These are phyloP conservation scores for Potamilus streckersoni DNA, from an alignment of 1,140 invertebrate species.

Conservation along the genomic window DNA sequence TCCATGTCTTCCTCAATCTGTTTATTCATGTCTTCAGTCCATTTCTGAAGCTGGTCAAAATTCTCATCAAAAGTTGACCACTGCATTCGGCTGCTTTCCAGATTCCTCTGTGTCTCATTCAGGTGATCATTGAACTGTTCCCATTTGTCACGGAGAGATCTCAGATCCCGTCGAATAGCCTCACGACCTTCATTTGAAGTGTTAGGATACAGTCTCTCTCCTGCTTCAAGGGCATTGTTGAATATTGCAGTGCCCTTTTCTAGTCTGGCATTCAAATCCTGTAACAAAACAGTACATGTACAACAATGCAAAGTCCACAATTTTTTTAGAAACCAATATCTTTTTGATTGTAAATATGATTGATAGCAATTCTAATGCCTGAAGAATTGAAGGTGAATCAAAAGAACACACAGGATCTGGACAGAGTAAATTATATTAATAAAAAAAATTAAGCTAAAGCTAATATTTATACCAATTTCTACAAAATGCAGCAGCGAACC, in stretches of 20 bases:
- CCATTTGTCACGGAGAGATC: conserved; percentile 83
- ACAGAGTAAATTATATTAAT: too few relatives aligned
- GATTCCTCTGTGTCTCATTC: conserved; percentile 87
- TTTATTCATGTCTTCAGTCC: conserved; percentile 91
- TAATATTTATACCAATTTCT: too few relatives aligned
- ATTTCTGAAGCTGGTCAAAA: conserved; percentile 87
- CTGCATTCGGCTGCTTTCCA: conserved; percentile 75
- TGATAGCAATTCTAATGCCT: too few relatives aligned
- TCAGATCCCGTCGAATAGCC: conserved; percentile 82
- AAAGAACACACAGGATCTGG: too few relatives aligned
- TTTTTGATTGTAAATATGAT: not conserved
- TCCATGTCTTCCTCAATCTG: conserved; percentile 91
- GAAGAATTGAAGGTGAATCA: too few relatives aligned
- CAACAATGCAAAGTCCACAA: conserved; percentile 4
- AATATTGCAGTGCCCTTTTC: conserved; percentile 82
- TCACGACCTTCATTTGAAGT: conserved; percentile 90
- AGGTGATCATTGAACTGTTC: conserved; percentile 87
- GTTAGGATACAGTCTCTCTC: conserved; percentile 87
- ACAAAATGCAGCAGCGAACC: too few relatives aligned
- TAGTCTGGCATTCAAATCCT: conserved; percentile 53
- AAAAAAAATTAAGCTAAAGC: too few relatives aligned
- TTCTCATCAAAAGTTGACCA: conserved; percentile 65
- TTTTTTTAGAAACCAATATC: not conserved
- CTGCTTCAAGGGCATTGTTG: conserved; percentile 84
- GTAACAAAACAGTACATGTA: conserved; percentile 16